A percentile compares a stretch with the other conserved stretches of the same genome.
Conservation (phyloP, 2,797 vertebrate genomes). For the Cetoscarus ocellatus region DNA sequence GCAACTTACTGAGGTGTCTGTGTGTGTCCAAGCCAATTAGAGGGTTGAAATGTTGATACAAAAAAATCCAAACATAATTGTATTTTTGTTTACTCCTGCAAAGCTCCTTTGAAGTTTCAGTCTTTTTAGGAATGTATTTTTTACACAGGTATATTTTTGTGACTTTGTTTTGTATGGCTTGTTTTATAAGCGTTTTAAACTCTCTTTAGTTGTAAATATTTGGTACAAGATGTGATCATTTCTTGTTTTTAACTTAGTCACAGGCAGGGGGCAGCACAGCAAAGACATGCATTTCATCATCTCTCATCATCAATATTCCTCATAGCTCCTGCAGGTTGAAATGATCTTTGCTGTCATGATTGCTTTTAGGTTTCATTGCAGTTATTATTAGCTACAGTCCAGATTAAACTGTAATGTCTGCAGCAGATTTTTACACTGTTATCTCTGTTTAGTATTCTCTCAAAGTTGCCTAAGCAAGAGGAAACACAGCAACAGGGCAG, state of each 20-base stretch:
- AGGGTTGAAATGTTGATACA: constrained; percentile 52
- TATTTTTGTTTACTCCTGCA: constrained; percentile 47
- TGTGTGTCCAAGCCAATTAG: constrained; percentile 62
- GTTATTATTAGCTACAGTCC: background rate
- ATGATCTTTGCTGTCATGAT: constrained; percentile 20
- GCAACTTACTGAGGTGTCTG: constrained; percentile 26
- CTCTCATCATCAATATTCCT: constrained; percentile 24
- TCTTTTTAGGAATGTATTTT: constrained; percentile 74
- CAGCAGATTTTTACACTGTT: constrained; percentile 11
- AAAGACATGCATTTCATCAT: constrained; percentile 40
- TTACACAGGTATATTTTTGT: constrained; percentile 82
- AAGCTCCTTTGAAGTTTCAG: constrained; percentile 51
- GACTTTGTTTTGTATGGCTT: constrained; percentile 71
- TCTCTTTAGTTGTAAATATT: constrained; percentile 38
- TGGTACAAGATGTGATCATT: constrained; percentile 22
- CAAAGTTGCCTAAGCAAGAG: constrained; percentile 5
- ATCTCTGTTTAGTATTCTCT: background rate
- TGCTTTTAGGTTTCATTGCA: constrained; percentile 23
- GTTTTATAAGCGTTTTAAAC: constrained; percentile 61
- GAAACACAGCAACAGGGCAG: constrained; percentile 38
- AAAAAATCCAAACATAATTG: constrained; percentile 39
- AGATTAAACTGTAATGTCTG: constrained; percentile 7
- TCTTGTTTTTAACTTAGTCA: constrained; percentile 25
- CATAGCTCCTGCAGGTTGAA: constrained; percentile 4
- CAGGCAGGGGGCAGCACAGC: constrained; percentile 76